phyloP scores from a whole-genome alignment of 2,888 invertebrate species.

The Ichneumoninae sp. region DNA sequence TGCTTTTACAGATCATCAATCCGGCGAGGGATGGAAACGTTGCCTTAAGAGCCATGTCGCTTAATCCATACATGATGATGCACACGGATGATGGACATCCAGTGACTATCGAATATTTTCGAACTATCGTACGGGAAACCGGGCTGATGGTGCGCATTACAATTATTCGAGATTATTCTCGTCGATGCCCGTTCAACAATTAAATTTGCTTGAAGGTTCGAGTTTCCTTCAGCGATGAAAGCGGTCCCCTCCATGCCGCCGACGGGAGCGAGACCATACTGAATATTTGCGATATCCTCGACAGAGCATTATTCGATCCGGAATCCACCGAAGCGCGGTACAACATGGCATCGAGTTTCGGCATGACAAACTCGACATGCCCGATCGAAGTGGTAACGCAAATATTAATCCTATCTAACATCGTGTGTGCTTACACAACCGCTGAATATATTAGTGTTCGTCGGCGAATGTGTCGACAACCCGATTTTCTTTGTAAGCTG shows the following conservation, averaged over 20 bases:
- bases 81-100: not conserved
- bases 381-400: slow-evolving; percentile 58
- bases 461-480: not conserved
- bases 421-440: not conserved
- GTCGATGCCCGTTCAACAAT: not conserved
- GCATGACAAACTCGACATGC: slow-evolving; percentile 52
- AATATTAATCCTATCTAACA: slow-evolving; percentile 1
- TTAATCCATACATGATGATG: slow-evolving; percentile 35
- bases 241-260: slow-evolving; percentile 18
- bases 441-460: not conserved
- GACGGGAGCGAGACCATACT: slow-evolving; percentile 9
- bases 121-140: slow-evolving; percentile 24
- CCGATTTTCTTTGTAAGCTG: not conserved
- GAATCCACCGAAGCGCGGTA: slow-evolving; percentile 36
- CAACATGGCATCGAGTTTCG: slow-evolving; percentile 51
- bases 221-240: slow-evolving; percentile 35
- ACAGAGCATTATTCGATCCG: slow-evolving; percentile 40
- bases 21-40: not conserved
- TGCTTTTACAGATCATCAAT: slow-evolving; percentile 12
- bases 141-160: slow-evolving; percentile 46
- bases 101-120: slow-evolving; percentile 43
- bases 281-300: slow-evolving; percentile 59
- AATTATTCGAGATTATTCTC: not conserved
- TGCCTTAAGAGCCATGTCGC: not conserved
- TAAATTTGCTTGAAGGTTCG: slow-evolving; percentile 37